These are phyloP conservation scores for Troides oblongomaculatus DNA, from an alignment of 2,888 invertebrate genomes.

Conservation along the genomic window DNA sequence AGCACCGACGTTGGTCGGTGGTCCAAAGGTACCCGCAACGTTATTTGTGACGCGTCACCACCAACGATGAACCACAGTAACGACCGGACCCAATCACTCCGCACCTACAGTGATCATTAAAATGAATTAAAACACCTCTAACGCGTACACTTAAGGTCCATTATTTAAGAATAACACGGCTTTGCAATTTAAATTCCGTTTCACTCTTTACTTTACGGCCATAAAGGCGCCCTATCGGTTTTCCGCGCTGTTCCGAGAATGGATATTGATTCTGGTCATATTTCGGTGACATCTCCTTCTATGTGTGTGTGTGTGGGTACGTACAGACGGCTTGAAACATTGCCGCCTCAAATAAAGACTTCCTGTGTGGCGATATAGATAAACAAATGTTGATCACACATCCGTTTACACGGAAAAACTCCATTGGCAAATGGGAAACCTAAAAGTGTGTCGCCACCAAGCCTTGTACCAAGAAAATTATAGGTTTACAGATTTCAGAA, in stretches of 20 bases:
- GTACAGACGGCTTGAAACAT: conserved; percentile 48
- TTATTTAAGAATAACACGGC: conserved; percentile 27
- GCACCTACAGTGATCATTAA: conserved; percentile 3
- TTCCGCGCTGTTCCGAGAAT: conserved; percentile 66
- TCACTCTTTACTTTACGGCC: conserved; percentile 43
- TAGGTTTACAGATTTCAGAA: not conserved
- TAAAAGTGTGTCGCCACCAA: conserved; percentile 12
- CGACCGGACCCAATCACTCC: conserved; percentile 33
- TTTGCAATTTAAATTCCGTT: conserved; percentile 29
- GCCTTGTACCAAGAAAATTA: not conserved
- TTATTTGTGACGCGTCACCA: conserved; percentile 65
- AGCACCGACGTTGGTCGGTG: conserved; percentile 50
- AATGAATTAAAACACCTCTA: conserved; percentile 17
- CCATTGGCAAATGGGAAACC: conserved; percentile 18
- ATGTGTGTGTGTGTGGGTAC: conserved; percentile 46
- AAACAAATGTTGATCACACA: conserved; percentile 35
- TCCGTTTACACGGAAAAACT: conserved; percentile 35
- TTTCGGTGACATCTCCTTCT: conserved; percentile 57
- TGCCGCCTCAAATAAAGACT: conserved; percentile 65
- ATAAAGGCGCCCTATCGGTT: conserved; percentile 68
- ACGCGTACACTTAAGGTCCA: conserved; percentile 32
- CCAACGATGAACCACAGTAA: conserved; percentile 55
- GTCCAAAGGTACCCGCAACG: conserved; percentile 44
- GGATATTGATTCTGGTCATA: conserved; percentile 52
- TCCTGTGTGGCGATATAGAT: conserved; percentile 53